Evolutionary conservation across 2,888 invertebrate genomes (phyloP), one percentile per base, ranked within the genome.

Genomic region (Agapetus fuscipes): DNA sequence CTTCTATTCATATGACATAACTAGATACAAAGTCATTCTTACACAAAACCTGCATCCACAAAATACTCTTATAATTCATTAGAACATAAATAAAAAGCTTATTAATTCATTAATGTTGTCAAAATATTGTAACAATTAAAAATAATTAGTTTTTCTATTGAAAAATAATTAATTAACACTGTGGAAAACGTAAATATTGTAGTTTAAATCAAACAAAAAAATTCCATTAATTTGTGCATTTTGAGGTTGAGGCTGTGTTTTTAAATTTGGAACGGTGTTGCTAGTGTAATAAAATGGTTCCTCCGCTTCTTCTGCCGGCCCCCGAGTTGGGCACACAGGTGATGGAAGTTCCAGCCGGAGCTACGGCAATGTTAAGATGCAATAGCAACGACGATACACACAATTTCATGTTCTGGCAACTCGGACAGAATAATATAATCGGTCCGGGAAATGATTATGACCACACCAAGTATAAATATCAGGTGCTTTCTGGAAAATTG

Each of bases 341-440:
- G 13, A 63, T 59, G 33, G 72, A 77, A 60, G 76, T 78, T 28
- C 56, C 66, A 37, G 71, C 66, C 30, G 80, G 80, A 30, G 62
- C 70, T 34, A 72, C 71, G 37, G 76, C 74, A 25, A 66, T 74
- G 36, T 58, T 81, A 41, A 66, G 71, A 35, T 81, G 81, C 52
- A 62, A 64, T 30, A 80, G 80, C 55, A 80, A 73, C 59, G 78
- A 79, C 54, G 69, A 69, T 48, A 55, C 71, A 48, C 78, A 80
- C 54, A 72, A 75, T 51, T 81, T 81, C 52, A 70, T 76, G 66
- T 78, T 76, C 55, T 81, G 81, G 81, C 66, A 78, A 50, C 60
- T 78, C 51, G 62, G 64, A 46, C 66, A 71, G 31, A 66, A 69
- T 45, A 58, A 67, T 50, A 62, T 79, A 24, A 72, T 81, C 47